These are phyloP conservation scores for Anguilla anguilla DNA, from an alignment of 2,797 vertebrate species.

Conservation along the genomic window DNA sequence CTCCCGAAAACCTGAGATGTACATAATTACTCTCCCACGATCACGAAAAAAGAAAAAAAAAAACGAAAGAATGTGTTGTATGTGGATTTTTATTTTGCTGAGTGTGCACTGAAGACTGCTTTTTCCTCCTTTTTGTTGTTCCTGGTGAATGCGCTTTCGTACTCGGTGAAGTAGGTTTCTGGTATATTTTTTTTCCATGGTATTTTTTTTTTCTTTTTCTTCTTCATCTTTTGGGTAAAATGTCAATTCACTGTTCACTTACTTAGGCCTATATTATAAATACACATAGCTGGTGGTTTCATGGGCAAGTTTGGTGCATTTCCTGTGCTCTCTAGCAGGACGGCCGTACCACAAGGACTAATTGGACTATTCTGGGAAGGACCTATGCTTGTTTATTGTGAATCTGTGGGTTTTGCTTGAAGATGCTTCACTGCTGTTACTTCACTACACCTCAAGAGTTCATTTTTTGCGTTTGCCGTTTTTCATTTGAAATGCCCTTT, in stretches of 20 bases:
- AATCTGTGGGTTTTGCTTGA: slow-evolving; percentile 26
- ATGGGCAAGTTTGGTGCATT: slow-evolving; percentile 42
- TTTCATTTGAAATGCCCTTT: background rate
- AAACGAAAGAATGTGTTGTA: slow-evolving; percentile 18
- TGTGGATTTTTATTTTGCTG: slow-evolving; percentile 49
- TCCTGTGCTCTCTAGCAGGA: slow-evolving; percentile 39
- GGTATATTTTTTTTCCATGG: slow-evolving; percentile 35
- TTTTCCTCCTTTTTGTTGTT: slow-evolving; percentile 56
- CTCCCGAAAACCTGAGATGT: slow-evolving; percentile 9
- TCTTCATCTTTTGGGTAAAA: slow-evolving; percentile 50
- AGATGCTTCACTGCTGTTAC: slow-evolving; percentile 65
- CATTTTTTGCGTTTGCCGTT: background rate
- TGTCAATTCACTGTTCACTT: slow-evolving; percentile 62
- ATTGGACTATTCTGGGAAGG: slow-evolving; percentile 24
- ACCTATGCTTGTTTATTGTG: slow-evolving; percentile 31
- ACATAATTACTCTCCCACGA: slow-evolving; percentile 16
- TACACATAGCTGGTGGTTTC: slow-evolving; percentile 36
- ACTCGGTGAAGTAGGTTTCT: slow-evolving; percentile 2
- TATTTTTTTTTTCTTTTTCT: slow-evolving; percentile 21
- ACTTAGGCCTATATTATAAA: slow-evolving; percentile 52
- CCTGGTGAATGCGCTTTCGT: slow-evolving; percentile 60
- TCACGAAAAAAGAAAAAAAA: slow-evolving; percentile 16
- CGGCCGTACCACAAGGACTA: slow-evolving; percentile 38
- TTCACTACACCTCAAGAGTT: slow-evolving; percentile 27
- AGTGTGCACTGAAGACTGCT: slow-evolving; percentile 61